phyloP scores from a whole-genome alignment of 2,797 vertebrate genomes.

The Anas flavirostris region DNA sequence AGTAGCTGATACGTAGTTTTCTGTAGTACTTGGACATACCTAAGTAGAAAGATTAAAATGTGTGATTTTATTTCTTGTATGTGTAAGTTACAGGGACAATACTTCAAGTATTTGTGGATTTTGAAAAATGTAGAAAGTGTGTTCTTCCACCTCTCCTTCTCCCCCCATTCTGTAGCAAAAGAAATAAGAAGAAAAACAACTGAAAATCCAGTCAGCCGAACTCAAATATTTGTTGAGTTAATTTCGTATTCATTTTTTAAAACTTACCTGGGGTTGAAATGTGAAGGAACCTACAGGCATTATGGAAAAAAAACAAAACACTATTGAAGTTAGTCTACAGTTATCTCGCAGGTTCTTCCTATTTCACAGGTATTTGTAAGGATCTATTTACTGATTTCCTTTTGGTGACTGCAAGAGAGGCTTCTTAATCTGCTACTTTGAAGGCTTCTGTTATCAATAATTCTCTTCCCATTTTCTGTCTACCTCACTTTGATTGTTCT shows the following conservation, averaged over 20 bases:
- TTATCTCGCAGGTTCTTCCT: not conserved
- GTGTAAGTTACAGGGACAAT: too few species aligned
- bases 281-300: not conserved
- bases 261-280: not conserved
- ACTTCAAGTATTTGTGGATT: not conserved
- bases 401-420: not conserved
- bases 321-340: not conserved
- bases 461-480: not conserved
- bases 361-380: not conserved
- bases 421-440: not conserved
- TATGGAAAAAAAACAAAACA: not conserved
- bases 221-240: not conserved
- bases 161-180: too few species aligned
- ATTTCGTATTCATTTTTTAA: not conserved
- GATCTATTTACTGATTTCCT: not conserved
- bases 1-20: not conserved
- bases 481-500: not conserved
- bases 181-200: rapidly evolving
- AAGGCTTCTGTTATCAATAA: not conserved
- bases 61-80: too few species aligned
- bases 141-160: not conserved
- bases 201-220: not conserved
- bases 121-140: not conserved
- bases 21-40: not conserved
- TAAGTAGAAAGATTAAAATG: not conserved